Conservation (phyloP, 2,888 invertebrate genomes). For the Caenorhabditis imperialis region DNA sequence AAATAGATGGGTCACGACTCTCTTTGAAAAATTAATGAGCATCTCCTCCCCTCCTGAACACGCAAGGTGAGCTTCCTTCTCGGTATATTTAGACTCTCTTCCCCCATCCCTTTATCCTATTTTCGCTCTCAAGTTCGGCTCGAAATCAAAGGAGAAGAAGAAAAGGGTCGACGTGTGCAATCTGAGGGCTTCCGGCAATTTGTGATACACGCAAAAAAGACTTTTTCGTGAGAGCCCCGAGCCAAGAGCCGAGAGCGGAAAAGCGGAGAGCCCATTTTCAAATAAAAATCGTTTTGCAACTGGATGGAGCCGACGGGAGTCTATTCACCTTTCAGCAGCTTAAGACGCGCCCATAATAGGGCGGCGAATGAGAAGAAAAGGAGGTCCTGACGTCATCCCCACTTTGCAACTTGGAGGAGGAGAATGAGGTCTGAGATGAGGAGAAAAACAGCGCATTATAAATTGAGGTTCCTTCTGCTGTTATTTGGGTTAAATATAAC, state of each 20-base stretch:
- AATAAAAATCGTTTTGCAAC: too few species aligned
- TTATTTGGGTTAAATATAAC: constrained; percentile 49
- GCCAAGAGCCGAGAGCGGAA: too few species aligned
- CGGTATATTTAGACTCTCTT: constrained; percentile 27
- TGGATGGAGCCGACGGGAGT: too few species aligned
- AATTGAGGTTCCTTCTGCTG: constrained; percentile 36
- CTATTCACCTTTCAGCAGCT: too few species aligned
- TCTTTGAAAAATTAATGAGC: too few species aligned
- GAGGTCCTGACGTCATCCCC: constrained; percentile 34
- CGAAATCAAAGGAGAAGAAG: constrained; percentile 13
- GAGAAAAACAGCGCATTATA: constrained; percentile 35
- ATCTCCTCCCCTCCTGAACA: too few species aligned
- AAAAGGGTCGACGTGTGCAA: constrained; percentile 17
- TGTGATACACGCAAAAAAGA: constrained; percentile 26
- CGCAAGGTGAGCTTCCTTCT: not conserved
- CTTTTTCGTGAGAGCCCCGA: too few species aligned
- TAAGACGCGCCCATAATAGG: too few species aligned
- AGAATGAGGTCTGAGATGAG: constrained; percentile 13
- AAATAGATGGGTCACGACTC: too few species aligned
- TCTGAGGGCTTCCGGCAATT: constrained; percentile 46
- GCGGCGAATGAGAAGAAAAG: too few species aligned
- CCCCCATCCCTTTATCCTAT: not conserved
- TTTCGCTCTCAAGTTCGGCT: constrained; percentile 18
- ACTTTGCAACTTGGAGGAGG: constrained; percentile 35
- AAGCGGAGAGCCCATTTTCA: too few species aligned